Base-by-base conservation (phyloP, 2,888 invertebrate species). In the Serrognathus titanus region DNA sequence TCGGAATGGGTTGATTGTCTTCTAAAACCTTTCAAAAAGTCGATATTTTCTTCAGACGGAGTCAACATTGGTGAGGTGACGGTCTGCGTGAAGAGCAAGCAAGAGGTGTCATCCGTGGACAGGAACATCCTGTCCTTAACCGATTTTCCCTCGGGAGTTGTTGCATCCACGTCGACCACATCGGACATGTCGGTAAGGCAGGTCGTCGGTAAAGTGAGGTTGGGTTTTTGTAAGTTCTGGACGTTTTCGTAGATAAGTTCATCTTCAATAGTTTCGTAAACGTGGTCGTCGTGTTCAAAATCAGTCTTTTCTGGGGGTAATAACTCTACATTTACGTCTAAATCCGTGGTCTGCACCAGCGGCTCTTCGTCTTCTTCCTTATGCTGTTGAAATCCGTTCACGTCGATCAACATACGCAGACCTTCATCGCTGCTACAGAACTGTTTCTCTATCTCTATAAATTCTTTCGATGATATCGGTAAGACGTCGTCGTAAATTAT, bases 61-160 rank as follows among this genome's bases (percentile, higher is more conserved):
- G 78, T 78, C 47, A 78, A 58, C 77, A 78, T 78, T 3, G 78
- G 78, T 1, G 76, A 76, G 11, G 77, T 78, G 12, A 78, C 76
- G 1, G 78, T 78, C 67, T 78, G 78, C 1, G 78, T 78, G 59
- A 78, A 78, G 6, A 78, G 68, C 31, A 78, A 59, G 56, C 75
- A 74, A 3, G 77, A 72, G 0, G 73, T 69, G 40, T 73, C 75
- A 53, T 78, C 78, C 2, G 75, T 74, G 10, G 73, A 72, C 37
- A 78, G 59, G 10, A 78, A 69, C 77, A 78, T 77, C 8, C 76
- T 63, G 55, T 77, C 75, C 66, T 76, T 77, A 3, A 69, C 74
- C 1, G 74, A 74, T 52, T 66, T 69, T 2, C 48, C 31, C 11
- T 69, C 64, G 13, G 52, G 47, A 20, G 54, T 45, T 16, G 16